Evolutionary conservation across 2,888 invertebrate species (phyloP), one percentile per base, ranked within the genome.

Genomic region (Phalera bucephala): DNA sequence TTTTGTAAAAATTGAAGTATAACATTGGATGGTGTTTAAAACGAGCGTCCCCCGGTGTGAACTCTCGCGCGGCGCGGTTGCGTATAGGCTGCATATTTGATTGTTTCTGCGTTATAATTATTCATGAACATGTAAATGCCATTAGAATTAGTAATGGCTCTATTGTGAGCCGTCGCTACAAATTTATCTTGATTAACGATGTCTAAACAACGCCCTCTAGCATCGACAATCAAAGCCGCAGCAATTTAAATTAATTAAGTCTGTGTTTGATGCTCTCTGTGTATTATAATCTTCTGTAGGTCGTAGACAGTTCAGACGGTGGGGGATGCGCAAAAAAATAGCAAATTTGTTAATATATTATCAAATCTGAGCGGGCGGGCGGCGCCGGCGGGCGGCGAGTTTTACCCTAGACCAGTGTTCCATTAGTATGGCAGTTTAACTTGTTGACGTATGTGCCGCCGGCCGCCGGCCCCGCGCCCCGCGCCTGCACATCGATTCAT

Each of bases 11-110:
- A 82, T 75, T 59, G 72, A 60, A 78, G 77, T 54, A 61, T 65
- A 76, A 82, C 83, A 86, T 87, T 88, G 85, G 87, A 87, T 83
- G 82, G 85, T 87, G 82, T 74, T 59, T 78, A 79, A 71, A 55
- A 62, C 56, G 65, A 25, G 58, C 55, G 55, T 67, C 65, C 46
- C 39, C 48, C 73, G 65, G 71, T 71, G 63, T 26, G 31, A 36
- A 15, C 29, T 26, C 26, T 42, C 19, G 17, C 15, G 8, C 9
- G 15, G 21, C 25, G 23, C 19, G 31, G 20, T 39, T 34, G 30
- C 27, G 40, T 41, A 28, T 40, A 31, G 25, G 39, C 45, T 55
- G 52, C 43, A 34, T 27, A 28, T 39, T 45, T 56, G 46, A 51
- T 58, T 58, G 51, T 58, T 42, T 38, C 30, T 44, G 44, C 45